Base-by-base conservation (phyloP, 2,113 vertebrate genomes). In the Hippoglossus stenolepis region DNA sequence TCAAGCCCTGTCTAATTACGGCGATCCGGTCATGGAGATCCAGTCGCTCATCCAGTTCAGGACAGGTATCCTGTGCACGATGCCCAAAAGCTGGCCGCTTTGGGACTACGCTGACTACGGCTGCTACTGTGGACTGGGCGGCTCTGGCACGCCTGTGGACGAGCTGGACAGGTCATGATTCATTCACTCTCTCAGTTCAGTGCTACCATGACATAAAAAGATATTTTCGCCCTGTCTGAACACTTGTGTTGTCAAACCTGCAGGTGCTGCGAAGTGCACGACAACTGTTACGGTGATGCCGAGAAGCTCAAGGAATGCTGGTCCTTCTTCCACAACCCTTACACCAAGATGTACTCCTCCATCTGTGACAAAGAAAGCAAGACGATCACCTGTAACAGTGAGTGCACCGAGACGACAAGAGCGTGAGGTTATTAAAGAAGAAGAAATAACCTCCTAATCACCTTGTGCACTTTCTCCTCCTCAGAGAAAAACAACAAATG, bases 71-170 rank as follows among this genome's bases (percentile, higher is more conserved):
- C n/a, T n/a, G n/a, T n/a, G n/a, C n/a, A n/a, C n/a, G n/a, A n/a
- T n/a, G n/a, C n/a, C n/a, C n/a, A n/a, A n/a, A n/a, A n/a, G n/a
- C n/a, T n/a, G n/a, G n/a, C n/a, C n/a, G n/a, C n/a, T n/a, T n/a
- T n/a, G n/a, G n/a, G n/a, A n/a, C 0, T 97, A 82, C 8, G 57
- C 59, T 0, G 62, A 94, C 93, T 98, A 97, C 0, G 97, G 97
- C 84, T 98, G 96, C 86, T 98, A 88, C 87, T 98, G 97, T 0
- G 97, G 97, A 7, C 26, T 88, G 7, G 97, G 96, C 8, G 97
- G 96, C 74, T 93, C 91, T 0, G 96, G 96, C 3, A 96, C 91
- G 0, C 96, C 96, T 0, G 93, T 97, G 81, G 97, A 98, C 1
- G 86, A 95, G 0, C 89, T 98, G 12, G 97, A 98, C 89, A 93